Evolutionary conservation across 1,140 invertebrate species (phyloP), one percentile per base, ranked within the genome.

Genomic region (Macrobrachium nipponense): DNA sequence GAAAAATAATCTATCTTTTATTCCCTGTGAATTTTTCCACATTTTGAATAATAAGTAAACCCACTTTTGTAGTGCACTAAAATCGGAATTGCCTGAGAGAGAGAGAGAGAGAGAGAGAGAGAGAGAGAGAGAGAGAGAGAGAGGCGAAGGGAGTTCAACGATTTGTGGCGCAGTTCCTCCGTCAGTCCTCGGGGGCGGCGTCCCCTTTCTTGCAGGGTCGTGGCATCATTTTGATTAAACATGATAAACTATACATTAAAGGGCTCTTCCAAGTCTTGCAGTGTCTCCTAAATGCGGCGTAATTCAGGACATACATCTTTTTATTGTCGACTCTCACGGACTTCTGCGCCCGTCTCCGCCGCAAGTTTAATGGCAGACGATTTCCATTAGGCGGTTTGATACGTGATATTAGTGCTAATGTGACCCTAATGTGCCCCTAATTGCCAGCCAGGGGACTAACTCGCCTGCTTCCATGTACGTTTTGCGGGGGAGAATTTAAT

Each of bases 351-450:
- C 68, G 15, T 18, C 59, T 60, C 66, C 60, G 81, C 76, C 81
- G 73, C 44, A 83, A 83, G 81, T 76, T 83, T 83, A 83, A 66
- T 77, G 81, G 62, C 11, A n/a, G 73, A 23, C 62, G 81, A 83
- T 83, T 66, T 83, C 81, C 81, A 83, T 83, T 83, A 83, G 81
- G 72, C 72, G 72, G 70, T 59, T 76, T 83, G 81, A 83, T 83
- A 83, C 81, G 81, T 83, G 81, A 83, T 83, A 83, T 83, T 83
- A 83, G 81, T 83, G 81, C 81, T 83, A 83, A 83, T 83, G 81
- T 83, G 20, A 72, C 51, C 81, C 66, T 14, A 70, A 70, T 27
- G 66, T n/a, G 23, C 36, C 66, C 66, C 81, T 83, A 83, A 83
- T 83, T 83, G 81, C 72, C 59, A 60, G 72, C 44, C 61, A 36